Percentiles rank a stretch among this genome's conserved stretches.
Conservation (phyloP, 2,888 invertebrate species). For the Stenodera caucasica region DNA sequence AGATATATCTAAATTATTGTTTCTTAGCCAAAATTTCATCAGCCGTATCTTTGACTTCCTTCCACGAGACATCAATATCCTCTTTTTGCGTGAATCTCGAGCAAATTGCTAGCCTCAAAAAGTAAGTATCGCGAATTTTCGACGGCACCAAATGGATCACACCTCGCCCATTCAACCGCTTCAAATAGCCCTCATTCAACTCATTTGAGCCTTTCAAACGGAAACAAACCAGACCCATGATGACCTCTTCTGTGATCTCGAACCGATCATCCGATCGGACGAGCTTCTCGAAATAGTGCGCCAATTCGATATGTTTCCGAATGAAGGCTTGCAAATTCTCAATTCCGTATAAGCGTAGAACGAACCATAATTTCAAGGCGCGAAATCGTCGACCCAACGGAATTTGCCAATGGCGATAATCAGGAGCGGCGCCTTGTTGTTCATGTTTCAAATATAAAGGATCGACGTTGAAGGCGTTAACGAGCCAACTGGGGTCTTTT, state of each 20-base stretch:
- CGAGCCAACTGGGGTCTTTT: slow-evolving; percentile 84
- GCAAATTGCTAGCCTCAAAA: slow-evolving; percentile 88
- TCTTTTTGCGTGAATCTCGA: slow-evolving; percentile 78
- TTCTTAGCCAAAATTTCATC: slow-evolving; percentile 65
- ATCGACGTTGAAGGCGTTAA: slow-evolving; percentile 96
- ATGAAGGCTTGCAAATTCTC: slow-evolving; percentile 86
- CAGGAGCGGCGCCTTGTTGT: slow-evolving; percentile 85
- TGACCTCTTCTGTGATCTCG: slow-evolving; percentile 85
- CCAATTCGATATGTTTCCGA: slow-evolving; percentile 80
- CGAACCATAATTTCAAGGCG: slow-evolving; percentile 94
- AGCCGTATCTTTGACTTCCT: slow-evolving; percentile 77
- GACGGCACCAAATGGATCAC: slow-evolving; percentile 93
- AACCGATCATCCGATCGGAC: slow-evolving; percentile 79
- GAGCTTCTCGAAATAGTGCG: slow-evolving; percentile 82
- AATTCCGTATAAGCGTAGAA: slow-evolving; percentile 84
- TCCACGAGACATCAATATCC: slow-evolving; percentile 86
- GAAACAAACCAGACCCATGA: slow-evolving; percentile 97
- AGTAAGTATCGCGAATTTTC: slow-evolving; percentile 80
- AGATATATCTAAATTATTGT: slow-evolving; percentile 13
- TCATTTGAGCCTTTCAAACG: slow-evolving; percentile 85
- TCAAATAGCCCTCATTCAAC: slow-evolving; percentile 76
- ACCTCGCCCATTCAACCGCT: slow-evolving; percentile 85
- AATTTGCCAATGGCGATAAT: slow-evolving; percentile 98
- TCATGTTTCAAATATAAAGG: slow-evolving; percentile 96
- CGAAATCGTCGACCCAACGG: slow-evolving; percentile 92